Evolutionary conservation across 1,140 invertebrate genomes (phyloP).

Genomic region (Glomeris maerens): DNA sequence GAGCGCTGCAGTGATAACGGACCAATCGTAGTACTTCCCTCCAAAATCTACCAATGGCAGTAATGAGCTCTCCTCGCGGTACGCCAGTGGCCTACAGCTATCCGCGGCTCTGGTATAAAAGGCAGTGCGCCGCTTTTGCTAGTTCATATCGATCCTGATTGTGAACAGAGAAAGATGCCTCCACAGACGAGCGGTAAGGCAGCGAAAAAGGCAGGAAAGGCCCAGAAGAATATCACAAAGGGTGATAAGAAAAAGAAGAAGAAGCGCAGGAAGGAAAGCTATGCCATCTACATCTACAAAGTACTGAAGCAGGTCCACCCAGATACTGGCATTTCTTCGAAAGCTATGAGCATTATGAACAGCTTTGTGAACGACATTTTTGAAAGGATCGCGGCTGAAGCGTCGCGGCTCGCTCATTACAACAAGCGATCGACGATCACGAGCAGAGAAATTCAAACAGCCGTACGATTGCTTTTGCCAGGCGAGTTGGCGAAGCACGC

Average conservation of each 20-base stretch:
- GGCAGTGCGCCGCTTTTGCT: too few species aligned
- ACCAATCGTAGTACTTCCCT: too few species aligned
- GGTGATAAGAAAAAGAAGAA: conserved; percentile 32
- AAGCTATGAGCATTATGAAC: conserved; percentile 40
- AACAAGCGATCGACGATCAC: conserved; percentile 43
- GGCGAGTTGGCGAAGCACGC: conserved; percentile 48
- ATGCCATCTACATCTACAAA: conserved; percentile 55
- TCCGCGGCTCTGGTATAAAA: too few species aligned
- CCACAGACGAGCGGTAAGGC: conserved; percentile 33
- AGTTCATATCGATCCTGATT: too few species aligned
- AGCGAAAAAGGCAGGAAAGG: conserved; percentile 35
- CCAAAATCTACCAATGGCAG: too few species aligned
- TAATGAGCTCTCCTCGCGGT: too few species aligned
- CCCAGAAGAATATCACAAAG: conserved; percentile 30
- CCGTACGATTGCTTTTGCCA: conserved; percentile 42
- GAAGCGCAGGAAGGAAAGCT: conserved; percentile 45
- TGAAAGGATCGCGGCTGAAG: conserved; percentile 45
- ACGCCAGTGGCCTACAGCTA: too few species aligned
- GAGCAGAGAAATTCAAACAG: conserved; percentile 45
- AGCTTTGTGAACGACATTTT: conserved; percentile 37
- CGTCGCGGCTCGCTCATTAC: conserved; percentile 51
- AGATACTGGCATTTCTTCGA: conserved; percentile 47
- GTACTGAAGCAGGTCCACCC: conserved; percentile 57
- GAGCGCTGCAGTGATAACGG: too few species aligned
- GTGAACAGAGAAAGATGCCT: too few species aligned